Evolutionary conservation across 1,140 invertebrate species (phyloP).

Genomic region (Microplitis demolitor): DNA sequence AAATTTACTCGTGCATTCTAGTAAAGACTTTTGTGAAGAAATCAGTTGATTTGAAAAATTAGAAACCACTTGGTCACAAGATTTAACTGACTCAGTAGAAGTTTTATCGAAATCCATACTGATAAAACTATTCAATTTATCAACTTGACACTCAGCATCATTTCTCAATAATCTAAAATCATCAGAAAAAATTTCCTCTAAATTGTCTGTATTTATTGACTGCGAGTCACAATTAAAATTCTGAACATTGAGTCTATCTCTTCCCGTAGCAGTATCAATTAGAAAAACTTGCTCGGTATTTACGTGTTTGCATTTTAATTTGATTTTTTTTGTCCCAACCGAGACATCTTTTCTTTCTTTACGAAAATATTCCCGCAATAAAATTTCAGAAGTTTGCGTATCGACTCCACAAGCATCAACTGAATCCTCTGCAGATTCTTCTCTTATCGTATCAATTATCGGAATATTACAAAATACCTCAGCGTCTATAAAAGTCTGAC

Average conservation of each 20-base stretch:
- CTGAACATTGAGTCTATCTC: neutral
- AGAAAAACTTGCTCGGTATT: slow-evolving; percentile 8
- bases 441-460: neutral
- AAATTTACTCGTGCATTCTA: neutral
- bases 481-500: neutral
- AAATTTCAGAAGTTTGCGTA: slow-evolving; percentile 9
- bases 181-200: neutral
- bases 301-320: neutral
- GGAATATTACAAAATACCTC: neutral
- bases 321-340: neutral
- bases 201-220: neutral
- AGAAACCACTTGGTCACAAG: neutral
- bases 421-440: neutral
- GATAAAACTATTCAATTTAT: neutral
- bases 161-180: neutral
- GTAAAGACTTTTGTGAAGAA: neutral
- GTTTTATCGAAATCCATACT: slow-evolving; percentile 1
- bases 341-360: neutral
- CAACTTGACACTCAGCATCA: neutral
- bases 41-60: neutral
- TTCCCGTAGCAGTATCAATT: slow-evolving; percentile 12
- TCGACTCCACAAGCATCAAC: neutral
- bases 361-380: neutral
- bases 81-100: neutral
- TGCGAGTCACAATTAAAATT: slow-evolving; percentile 10